Evolutionary conservation across 2,113 vertebrate species (phyloP).

Genomic region (Seriola rivoliana): DNA sequence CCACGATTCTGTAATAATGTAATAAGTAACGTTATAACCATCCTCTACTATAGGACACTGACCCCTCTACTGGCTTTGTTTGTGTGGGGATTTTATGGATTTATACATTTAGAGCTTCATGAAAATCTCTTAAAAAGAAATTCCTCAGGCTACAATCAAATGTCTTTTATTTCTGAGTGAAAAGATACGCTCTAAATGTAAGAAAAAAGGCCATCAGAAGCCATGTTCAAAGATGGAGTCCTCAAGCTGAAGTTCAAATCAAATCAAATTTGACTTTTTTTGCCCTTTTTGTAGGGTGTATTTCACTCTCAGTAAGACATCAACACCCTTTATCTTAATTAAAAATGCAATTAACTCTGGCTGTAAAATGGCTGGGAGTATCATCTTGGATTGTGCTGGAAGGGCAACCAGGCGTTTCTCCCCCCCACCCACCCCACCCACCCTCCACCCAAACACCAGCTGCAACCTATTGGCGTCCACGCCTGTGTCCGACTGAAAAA

Average conservation of each 20-base stretch:
- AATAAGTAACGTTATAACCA: neutral
- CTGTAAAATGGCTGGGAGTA: neutral
- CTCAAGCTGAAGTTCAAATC: neutral
- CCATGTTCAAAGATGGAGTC: neutral
- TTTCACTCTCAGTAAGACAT: neutral
- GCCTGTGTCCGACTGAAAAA: slow-evolving; percentile 27
- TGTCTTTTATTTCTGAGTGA: neutral
- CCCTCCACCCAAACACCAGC: neutral
- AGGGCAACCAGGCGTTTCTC: neutral
- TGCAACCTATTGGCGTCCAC: neutral
- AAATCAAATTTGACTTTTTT: neutral
- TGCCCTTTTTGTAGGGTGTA: neutral
- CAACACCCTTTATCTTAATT: slow-evolving; percentile 2
- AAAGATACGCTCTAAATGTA: neutral
- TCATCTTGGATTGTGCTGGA: neutral
- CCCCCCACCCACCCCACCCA: too few species aligned
- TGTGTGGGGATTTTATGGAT: neutral
- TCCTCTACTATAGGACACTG: neutral
- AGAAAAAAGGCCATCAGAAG: neutral
- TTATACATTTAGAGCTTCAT: neutral
- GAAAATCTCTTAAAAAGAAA: neutral
- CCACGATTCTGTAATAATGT: neutral
- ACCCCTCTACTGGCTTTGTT: neutral
- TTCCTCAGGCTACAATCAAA: neutral
- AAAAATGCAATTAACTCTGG: neutral